Evolutionary conservation across 2,888 invertebrate genomes (phyloP).

Genomic region (Cenopis cana): DNA sequence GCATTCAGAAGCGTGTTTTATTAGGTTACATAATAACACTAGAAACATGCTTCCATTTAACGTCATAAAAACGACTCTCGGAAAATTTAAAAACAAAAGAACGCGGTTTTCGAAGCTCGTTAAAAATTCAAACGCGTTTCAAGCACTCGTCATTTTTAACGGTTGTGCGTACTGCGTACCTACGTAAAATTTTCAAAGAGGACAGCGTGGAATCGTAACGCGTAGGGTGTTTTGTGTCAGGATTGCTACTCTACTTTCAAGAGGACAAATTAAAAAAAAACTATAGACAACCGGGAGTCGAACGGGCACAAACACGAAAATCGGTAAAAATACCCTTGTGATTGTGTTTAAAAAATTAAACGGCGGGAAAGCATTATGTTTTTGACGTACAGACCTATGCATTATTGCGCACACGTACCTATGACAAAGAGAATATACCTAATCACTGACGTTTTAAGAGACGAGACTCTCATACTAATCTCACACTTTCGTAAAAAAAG

Average conservation of each 20-base stretch:
- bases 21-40: neutral
- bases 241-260: slow-evolving; percentile 19
- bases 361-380: too few species aligned
- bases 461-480: too few species aligned
- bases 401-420: too few species aligned
- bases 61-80: slow-evolving; percentile 1
- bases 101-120: slow-evolving; percentile 25
- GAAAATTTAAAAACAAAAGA: slow-evolving; percentile 21
- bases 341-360: too few species aligned
- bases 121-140: slow-evolving; percentile 40
- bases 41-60: slow-evolving; percentile 3
- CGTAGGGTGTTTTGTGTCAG: slow-evolving; percentile 11
- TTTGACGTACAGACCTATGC: too few species aligned
- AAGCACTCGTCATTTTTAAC: slow-evolving; percentile 35
- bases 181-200: slow-evolving; percentile 35
- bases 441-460: too few species aligned
- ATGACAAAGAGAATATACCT: too few species aligned
- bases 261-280: too few species aligned
- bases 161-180: slow-evolving; percentile 37
- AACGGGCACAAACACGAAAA: too few species aligned
- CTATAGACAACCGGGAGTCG: too few species aligned
- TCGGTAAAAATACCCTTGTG: too few species aligned
- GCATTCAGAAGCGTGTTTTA: neutral
- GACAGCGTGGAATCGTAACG: slow-evolving; percentile 24
- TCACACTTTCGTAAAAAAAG: too few species aligned